These are phyloP conservation scores for Napeogenes inachia DNA, from an alignment of 2,888 invertebrate genomes.

Conservation along the genomic window DNA sequence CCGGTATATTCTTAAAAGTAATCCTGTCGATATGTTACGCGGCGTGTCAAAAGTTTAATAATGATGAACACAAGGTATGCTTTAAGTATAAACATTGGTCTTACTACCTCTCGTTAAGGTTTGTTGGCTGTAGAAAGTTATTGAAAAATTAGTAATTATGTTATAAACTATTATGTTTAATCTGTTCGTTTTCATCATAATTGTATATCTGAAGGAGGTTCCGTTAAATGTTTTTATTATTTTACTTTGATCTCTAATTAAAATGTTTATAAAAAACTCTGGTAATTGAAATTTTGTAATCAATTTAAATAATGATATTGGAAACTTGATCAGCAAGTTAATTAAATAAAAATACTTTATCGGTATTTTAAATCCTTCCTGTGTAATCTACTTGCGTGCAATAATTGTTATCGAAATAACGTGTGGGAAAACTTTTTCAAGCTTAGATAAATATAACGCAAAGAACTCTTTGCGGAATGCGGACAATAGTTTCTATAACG, in stretches of 20 bases:
- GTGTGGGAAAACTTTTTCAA: constrained; percentile 23
- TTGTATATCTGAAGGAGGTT: too few relatives aligned
- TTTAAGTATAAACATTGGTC: not conserved
- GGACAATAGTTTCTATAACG: constrained; percentile 27
- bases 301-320: too few relatives aligned
- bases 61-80: constrained; percentile 20
- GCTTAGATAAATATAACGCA: constrained; percentile 25
- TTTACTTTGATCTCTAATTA: too few relatives aligned
- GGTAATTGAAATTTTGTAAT: too few relatives aligned
- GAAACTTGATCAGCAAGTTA: too few relatives aligned
- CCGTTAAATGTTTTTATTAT: too few relatives aligned
- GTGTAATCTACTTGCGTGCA: too few relatives aligned
- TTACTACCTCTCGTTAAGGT: not conserved
- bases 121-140: not conserved
- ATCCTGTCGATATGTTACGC: constrained; percentile 23
- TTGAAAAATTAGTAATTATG: not conserved
- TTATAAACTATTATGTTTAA: not conserved
- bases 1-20: constrained; percentile 1
- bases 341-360: too few relatives aligned
- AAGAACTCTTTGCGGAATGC: constrained; percentile 27
- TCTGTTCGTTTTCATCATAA: too few relatives aligned
- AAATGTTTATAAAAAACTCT: too few relatives aligned
- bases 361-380: too few relatives aligned
- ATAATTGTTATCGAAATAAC: not conserved
- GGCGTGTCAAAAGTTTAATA: constrained; percentile 33